These are phyloP conservation scores for Andrena praecox DNA, from an alignment of 2,888 invertebrate species.

Conservation along the genomic window DNA sequence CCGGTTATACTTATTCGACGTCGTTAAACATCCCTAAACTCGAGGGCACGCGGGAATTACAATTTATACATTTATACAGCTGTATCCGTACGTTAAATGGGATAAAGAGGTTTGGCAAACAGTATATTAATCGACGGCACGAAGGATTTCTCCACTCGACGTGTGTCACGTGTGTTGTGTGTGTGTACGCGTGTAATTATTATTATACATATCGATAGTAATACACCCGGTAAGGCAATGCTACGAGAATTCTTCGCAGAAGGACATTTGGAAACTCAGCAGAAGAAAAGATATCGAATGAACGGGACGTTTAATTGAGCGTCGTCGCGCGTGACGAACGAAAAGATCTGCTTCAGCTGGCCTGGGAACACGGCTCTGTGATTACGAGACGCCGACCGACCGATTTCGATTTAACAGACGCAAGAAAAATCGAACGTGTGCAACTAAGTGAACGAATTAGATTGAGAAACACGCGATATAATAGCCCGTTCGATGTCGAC, in stretches of 20 bases:
- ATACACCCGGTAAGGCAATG: slow-evolving; percentile 66
- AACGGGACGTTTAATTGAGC: slow-evolving; percentile 8
- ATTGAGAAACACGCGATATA: background rate
- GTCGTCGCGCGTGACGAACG: slow-evolving; percentile 28
- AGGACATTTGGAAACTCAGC: slow-evolving; percentile 17
- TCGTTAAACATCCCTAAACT: slow-evolving; percentile 5
- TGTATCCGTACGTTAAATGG: slow-evolving; percentile 44
- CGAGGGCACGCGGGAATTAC: slow-evolving; percentile 31
- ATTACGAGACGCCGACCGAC: background rate
- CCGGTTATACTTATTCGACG: background rate
- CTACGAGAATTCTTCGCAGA: slow-evolving; percentile 55
- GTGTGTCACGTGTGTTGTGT: slow-evolving; percentile 30
- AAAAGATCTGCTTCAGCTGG: slow-evolving; percentile 1
- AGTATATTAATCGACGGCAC: slow-evolving; percentile 63
- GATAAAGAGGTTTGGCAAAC: slow-evolving; percentile 64
- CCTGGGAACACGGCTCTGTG: background rate
- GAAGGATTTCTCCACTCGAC: slow-evolving; percentile 49
- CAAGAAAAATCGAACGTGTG: background rate
- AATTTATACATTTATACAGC: slow-evolving; percentile 59
- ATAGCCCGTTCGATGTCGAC: slow-evolving; percentile 28
- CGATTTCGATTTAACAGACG: background rate
- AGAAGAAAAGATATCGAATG: slow-evolving; percentile 5
- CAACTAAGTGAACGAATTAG: background rate
- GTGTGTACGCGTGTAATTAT: slow-evolving; percentile 39
- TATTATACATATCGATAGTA: slow-evolving; percentile 55